Conservation (phyloP, 2,888 invertebrate genomes). For the Lumbricus terrestris region DNA sequence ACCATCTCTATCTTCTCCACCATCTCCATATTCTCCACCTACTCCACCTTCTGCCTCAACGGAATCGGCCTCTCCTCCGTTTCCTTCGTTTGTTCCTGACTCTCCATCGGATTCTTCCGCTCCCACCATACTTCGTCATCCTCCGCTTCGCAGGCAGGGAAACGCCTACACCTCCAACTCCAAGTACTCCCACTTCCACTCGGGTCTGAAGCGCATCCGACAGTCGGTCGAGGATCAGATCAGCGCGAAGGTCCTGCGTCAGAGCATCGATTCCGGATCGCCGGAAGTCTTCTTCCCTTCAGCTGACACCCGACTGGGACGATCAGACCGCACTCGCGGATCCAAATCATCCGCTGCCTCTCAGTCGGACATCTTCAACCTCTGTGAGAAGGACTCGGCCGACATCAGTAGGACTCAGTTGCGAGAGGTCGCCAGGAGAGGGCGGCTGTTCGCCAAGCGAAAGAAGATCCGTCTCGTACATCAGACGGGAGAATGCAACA, state of each 20-base stretch:
- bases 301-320: too few relatives aligned
- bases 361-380: background rate
- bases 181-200: background rate
- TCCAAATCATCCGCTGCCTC: background rate
- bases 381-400: background rate
- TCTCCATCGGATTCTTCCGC: background rate
- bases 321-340: background rate
- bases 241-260: background rate
- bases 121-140: background rate
- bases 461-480: slow-evolving; percentile 74
- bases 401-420: background rate
- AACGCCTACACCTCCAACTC: background rate
- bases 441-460: slow-evolving; percentile 31
- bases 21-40: background rate
- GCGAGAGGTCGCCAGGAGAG: slow-evolving; percentile 28
- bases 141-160: background rate
- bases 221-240: background rate
- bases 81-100: background rate
- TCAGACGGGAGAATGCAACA: slow-evolving; percentile 96
- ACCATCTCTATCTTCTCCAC: background rate
- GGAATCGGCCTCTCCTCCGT: background rate
- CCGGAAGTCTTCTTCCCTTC: background rate
- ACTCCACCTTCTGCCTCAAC: background rate
- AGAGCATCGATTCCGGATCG: background rate
- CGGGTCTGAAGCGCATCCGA: background rate